phyloP scores from a whole-genome alignment of 2,888 invertebrate genomes.

The Hirudinaria manillensis region DNA sequence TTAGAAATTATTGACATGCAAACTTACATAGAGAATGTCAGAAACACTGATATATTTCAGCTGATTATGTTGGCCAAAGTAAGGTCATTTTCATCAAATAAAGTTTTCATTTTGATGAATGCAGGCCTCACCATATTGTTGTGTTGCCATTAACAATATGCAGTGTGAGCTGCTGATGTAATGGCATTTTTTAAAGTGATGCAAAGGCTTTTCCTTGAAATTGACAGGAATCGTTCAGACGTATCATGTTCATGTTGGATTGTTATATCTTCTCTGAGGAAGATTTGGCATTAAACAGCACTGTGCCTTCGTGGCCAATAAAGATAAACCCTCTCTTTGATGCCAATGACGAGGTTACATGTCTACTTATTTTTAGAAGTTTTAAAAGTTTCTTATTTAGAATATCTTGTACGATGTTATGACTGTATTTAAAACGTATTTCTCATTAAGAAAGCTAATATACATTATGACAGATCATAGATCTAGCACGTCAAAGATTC shows the following conservation, averaged over 20 bases:
- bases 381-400: background rate
- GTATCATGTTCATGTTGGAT: constrained; percentile 63
- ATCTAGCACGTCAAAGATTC: constrained; percentile 74
- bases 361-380: background rate
- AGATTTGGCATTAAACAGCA: constrained; percentile 74
- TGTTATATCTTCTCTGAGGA: constrained; percentile 68
- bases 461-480: constrained; percentile 61
- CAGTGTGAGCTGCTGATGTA: background rate
- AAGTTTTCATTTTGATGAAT: no score
- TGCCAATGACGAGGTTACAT: constrained; percentile 63
- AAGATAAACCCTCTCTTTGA: constrained; percentile 76
- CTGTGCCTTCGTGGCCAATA: constrained; percentile 75
- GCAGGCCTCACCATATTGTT: no score
- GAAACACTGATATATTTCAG: constrained; percentile 66
- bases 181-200: background rate
- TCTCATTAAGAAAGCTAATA: background rate
- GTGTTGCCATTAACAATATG: no score
- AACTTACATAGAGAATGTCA: constrained; percentile 72
- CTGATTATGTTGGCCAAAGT: constrained; percentile 67
- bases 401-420: background rate
- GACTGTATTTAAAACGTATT: background rate
- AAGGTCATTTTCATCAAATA: background rate
- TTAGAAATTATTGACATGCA: constrained; percentile 73
- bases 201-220: background rate
- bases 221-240: constrained; percentile 46